phyloP scores from a whole-genome alignment of 2,888 invertebrate genomes.

The Zele albiditarsus region DNA sequence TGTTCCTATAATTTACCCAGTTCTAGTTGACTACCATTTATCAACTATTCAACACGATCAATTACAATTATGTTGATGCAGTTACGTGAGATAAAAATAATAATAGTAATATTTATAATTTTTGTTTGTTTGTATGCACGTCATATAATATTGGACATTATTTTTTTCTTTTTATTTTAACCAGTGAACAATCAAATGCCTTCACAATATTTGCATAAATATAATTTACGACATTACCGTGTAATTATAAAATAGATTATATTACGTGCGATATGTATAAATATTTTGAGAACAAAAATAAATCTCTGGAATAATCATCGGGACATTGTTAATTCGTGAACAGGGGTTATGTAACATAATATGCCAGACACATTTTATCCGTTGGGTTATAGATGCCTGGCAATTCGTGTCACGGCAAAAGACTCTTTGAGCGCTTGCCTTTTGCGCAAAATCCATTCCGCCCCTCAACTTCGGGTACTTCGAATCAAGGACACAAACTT shows the following conservation, averaged over 20 bases:
- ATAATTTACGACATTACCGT: not conserved
- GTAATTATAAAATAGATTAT: not conserved
- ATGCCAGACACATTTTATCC: constrained; percentile 65
- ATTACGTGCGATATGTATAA: not conserved
- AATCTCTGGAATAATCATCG: constrained; percentile 16
- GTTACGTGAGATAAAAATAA: not conserved
- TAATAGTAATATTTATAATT: not conserved
- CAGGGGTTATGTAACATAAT: constrained; percentile 60
- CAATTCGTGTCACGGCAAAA: constrained; percentile 67
- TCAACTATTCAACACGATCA: not conserved
- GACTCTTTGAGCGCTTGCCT: constrained; percentile 41
- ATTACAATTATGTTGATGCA: not conserved
- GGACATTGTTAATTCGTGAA: constrained; percentile 8
- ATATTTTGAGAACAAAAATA: not conserved
- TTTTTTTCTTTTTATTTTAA: not conserved
- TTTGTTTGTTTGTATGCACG: not conserved
- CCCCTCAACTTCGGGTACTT: constrained; percentile 36
- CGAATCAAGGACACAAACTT: constrained; percentile 28
- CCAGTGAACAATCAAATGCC: not conserved
- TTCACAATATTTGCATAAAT: not conserved
- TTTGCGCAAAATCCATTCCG: constrained; percentile 37
- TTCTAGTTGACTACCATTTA: not conserved
- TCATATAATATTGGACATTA: not conserved
- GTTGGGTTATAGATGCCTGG: constrained; percentile 53
- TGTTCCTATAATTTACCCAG: not conserved